These are phyloP conservation scores for Poicephalus gulielmi DNA, from an alignment of 2,113 vertebrate species.

Conservation along the genomic window DNA sequence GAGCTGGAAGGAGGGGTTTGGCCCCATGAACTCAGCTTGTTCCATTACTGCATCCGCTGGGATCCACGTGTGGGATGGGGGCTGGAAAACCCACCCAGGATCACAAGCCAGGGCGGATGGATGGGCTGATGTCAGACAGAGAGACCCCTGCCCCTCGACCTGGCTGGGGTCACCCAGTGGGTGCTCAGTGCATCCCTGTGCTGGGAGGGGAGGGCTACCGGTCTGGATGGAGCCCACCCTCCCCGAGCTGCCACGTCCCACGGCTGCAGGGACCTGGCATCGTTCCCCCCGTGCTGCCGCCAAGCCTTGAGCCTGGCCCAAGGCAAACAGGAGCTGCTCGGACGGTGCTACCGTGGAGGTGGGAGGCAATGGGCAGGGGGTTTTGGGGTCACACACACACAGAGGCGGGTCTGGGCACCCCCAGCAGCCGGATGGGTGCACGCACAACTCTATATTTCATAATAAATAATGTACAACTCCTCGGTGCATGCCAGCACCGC, in stretches of 20 bases:
- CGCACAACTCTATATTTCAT: not conserved
- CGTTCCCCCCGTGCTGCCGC: not conserved
- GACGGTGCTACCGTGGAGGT: not conserved
- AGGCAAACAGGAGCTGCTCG: not conserved
- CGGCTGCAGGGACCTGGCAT: not conserved
- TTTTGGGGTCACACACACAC: not conserved
- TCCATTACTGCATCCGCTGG: slow-evolving; percentile 15
- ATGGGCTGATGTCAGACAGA: not conserved
- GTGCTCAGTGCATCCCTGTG: not conserved
- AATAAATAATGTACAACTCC: slow-evolving; percentile 48
- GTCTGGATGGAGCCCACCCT: not conserved
- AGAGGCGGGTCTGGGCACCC: not conserved
- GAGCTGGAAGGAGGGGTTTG: not conserved
- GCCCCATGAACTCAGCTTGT: not conserved
- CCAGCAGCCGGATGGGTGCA: not conserved
- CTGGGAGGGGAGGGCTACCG: fast-evolving
- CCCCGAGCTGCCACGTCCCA: slow-evolving; percentile 9
- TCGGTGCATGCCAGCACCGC: not conserved
- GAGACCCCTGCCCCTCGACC: not conserved
- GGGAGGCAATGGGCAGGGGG: not conserved
- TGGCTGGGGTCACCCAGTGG: not conserved
- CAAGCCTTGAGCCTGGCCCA: not conserved
- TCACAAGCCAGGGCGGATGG: not conserved
- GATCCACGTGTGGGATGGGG: not conserved
- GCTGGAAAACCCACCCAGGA: not conserved